Conservation (phyloP, 2,888 invertebrate genomes). For the Caenorhabditis sulstoni region DNA sequence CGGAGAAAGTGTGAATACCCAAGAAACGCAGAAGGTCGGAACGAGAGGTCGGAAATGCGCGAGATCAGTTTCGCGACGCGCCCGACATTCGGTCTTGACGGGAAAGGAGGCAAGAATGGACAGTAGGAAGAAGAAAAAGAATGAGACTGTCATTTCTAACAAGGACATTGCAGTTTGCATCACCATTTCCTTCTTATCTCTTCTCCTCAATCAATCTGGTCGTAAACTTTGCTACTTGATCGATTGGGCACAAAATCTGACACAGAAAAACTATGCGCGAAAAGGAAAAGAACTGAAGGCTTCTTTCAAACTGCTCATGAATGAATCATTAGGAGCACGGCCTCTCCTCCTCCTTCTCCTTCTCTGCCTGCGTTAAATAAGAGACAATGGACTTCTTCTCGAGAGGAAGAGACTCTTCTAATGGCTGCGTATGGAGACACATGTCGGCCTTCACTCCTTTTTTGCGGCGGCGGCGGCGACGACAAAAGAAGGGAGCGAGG, state of each 20-base stretch:
- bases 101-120: too few relatives aligned
- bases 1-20: constrained; percentile 20
- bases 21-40: constrained; percentile 26
- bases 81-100: neutral
- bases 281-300: neutral
- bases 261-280: too few relatives aligned
- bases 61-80: neutral
- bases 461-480: too few relatives aligned
- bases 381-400: constrained; percentile 12
- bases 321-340: constrained; percentile 44
- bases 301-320: constrained; percentile 38
- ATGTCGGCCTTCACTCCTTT: constrained; percentile 7
- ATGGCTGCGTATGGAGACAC: constrained; percentile 31
- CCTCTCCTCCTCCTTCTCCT: too few relatives aligned
- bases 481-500: too few relatives aligned
- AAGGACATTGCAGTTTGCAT: neutral
- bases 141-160: neutral
- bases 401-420: constrained; percentile 26
- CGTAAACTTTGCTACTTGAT: too few relatives aligned
- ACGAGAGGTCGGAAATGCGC: constrained; percentile 23
- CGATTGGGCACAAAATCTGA: too few relatives aligned
- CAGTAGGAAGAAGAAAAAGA: neutral
- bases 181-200: too few relatives aligned
- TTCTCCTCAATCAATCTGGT: too few relatives aligned
- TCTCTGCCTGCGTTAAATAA: neutral